Conservation (phyloP, 2,888 invertebrate genomes). For the Abscondita cerata region DNA sequence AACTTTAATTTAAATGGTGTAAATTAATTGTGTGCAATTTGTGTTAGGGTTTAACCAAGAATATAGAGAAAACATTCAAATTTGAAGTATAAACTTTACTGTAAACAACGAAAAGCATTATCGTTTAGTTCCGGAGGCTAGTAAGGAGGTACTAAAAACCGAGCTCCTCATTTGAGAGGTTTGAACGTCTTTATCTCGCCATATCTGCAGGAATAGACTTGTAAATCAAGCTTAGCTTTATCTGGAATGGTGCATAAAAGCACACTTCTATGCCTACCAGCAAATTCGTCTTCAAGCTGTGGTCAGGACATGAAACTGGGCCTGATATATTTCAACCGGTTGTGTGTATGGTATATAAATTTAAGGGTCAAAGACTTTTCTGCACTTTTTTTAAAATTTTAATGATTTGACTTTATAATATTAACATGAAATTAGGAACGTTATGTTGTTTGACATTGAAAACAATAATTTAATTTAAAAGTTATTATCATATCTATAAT, state of each 20-base stretch:
- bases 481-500: too few species aligned
- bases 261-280: conserved; percentile 25
- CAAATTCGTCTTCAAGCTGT: conserved; percentile 22
- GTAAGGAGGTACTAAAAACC: conserved; percentile 24
- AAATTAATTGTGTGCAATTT: neutral
- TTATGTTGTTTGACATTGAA: too few species aligned
- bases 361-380: conserved; percentile 21
- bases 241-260: conserved; percentile 43
- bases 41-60: neutral
- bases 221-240: conserved; percentile 46
- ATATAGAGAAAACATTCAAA: neutral
- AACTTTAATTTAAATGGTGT: neutral
- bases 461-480: too few species aligned
- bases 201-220: conserved; percentile 41
- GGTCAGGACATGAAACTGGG: conserved; percentile 25
- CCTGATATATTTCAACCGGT: conserved; percentile 24
- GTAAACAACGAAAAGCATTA: conserved; percentile 29
- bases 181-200: conserved; percentile 38
- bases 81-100: conserved; percentile 13
- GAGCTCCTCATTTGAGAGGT: conserved; percentile 35
- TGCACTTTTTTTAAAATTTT: conserved; percentile 18
- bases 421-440: too few species aligned
- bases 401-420: conserved; percentile 11
- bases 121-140: conserved; percentile 25
- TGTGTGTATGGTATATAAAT: conserved; percentile 27